Conservation (phyloP, 2,797 vertebrate genomes). For the Esox masquinongy region DNA sequence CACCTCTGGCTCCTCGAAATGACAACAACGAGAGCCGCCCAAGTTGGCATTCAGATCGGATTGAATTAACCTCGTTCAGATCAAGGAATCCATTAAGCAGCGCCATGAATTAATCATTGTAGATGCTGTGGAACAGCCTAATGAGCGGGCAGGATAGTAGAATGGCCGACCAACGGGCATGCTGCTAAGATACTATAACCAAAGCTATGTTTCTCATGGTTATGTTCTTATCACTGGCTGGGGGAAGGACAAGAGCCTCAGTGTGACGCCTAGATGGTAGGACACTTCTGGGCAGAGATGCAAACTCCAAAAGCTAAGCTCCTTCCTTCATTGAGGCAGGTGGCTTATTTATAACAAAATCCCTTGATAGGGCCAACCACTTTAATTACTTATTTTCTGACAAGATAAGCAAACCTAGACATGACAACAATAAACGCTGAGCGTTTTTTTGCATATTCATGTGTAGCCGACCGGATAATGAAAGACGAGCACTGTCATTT, state of each 20-base stretch:
- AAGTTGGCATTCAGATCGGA: slow-evolving; percentile 21
- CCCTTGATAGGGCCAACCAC: too few relatives aligned
- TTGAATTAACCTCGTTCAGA: slow-evolving; percentile 26
- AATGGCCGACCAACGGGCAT: slow-evolving; percentile 9
- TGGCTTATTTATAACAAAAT: too few relatives aligned
- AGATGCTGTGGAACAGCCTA: slow-evolving; percentile 18
- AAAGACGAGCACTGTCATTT: too few relatives aligned
- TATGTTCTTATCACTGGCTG: neutral
- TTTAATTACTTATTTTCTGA: too few relatives aligned
- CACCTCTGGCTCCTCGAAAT: slow-evolving; percentile 22
- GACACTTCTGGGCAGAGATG: too few relatives aligned
- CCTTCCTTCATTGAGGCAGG: too few relatives aligned
- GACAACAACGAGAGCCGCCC: slow-evolving; percentile 18
- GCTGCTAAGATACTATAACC: slow-evolving; percentile 1
- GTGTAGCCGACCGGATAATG: too few relatives aligned
- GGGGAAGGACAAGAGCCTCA: neutral
- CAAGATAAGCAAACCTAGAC: too few relatives aligned
- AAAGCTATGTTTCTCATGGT: neutral
- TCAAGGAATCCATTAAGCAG: slow-evolving; percentile 26
- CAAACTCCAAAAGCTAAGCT: too few relatives aligned
- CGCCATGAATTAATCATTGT: slow-evolving; percentile 29
- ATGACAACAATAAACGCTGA: too few relatives aligned
- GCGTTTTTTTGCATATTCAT: too few relatives aligned
- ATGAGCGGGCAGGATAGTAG: slow-evolving; percentile 12
- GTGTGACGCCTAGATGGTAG: neutral